Percentiles rank a stretch among this genome's conserved stretches.
These are phyloP conservation scores for Trididemnum nubilum DNA, from an alignment of 23 tunicate species.

Conservation along the genomic window DNA sequence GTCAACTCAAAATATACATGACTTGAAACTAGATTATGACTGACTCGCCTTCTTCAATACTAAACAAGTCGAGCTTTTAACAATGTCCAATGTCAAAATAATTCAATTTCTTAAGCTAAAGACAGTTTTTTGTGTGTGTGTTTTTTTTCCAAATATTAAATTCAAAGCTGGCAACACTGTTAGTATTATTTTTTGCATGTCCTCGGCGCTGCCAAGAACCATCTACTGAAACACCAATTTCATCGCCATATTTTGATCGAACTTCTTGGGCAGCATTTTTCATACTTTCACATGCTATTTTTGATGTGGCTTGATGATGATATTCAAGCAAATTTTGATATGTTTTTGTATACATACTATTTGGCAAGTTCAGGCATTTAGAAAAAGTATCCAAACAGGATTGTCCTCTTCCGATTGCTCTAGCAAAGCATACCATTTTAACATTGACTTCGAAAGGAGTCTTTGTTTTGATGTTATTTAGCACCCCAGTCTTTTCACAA, in stretches of 20 bases:
- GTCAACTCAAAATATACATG: no score
- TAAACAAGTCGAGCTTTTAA: no score
- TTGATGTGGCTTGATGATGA: background rate
- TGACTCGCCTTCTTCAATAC: no score
- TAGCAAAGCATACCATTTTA: background rate
- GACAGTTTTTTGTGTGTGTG: no score
- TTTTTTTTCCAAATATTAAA: no score
- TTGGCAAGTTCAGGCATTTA: background rate
- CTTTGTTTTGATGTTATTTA: background rate
- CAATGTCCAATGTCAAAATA: no score
- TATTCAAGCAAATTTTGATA: background rate
- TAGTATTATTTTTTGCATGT: no score
- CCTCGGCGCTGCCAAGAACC: conserved; percentile 18
- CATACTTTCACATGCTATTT: conserved; percentile 12
- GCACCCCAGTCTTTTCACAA: background rate
- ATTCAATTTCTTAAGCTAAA: no score
- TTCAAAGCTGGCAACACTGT: no score
- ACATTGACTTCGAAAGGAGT: background rate
- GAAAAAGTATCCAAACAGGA: conserved; percentile 5
- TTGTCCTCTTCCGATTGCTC: background rate
- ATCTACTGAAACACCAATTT: conserved; percentile 1
- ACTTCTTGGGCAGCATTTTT: background rate
- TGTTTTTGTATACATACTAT: background rate
- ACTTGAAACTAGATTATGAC: no score
- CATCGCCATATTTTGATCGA: background rate